Evolutionary conservation across 2,888 invertebrate genomes (phyloP).

Genomic region (Stenodema calcarata): DNA sequence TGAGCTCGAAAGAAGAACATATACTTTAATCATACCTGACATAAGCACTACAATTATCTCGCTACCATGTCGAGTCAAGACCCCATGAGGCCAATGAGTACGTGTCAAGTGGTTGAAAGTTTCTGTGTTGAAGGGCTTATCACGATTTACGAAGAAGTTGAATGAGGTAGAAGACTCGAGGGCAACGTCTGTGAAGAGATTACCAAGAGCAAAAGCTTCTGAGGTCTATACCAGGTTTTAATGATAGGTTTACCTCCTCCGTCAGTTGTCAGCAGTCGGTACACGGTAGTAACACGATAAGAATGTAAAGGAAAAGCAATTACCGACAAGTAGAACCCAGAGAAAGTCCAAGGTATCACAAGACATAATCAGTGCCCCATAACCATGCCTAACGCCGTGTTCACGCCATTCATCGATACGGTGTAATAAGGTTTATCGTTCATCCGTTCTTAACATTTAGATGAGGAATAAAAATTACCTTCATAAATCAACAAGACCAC

Average conservation of each 20-base stretch:
- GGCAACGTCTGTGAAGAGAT: not conserved
- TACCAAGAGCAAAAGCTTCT: not conserved
- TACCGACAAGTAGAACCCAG: not conserved
- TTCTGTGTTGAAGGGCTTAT: not conserved
- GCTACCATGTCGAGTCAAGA: not conserved
- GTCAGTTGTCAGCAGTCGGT: conserved; percentile 19
- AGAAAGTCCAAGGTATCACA: not conserved
- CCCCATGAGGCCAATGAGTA: not conserved
- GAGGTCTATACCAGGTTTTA: not conserved
- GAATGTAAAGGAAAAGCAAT: not conserved
- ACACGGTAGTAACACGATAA: conserved; percentile 28
- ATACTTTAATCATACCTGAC: not conserved
- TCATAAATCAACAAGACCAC: too few species aligned
- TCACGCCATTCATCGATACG: not conserved
- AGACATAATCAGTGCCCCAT: not conserved
- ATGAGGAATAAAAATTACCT: not conserved
- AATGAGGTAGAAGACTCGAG: not conserved
- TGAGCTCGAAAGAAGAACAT: too few species aligned
- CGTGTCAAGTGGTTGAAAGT: not conserved
- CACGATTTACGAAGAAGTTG: conserved; percentile 1
- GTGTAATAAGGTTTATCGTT: not conserved
- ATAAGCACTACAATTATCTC: conserved; percentile 6
- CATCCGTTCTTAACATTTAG: not conserved
- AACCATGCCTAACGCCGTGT: not conserved
- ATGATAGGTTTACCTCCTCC: conserved; percentile 6